Conservation (phyloP, 2,113 vertebrate genomes). For the Eulemur rufifrons region DNA sequence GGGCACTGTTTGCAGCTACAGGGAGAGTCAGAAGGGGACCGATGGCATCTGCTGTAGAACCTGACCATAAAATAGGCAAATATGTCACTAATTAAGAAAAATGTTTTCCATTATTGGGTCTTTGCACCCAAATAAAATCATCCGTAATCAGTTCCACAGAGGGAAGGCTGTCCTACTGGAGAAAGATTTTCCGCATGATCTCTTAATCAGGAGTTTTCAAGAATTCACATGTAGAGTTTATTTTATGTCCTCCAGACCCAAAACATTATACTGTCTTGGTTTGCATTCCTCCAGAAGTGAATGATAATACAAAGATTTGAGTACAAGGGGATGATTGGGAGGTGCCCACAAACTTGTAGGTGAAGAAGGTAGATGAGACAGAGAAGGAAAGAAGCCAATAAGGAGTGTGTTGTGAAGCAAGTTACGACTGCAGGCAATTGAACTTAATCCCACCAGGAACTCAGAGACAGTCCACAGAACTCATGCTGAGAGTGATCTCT, state of each 20-base stretch:
- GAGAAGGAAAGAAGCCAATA: neutral
- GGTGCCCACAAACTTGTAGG: neutral
- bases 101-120: neutral
- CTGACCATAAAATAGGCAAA: neutral
- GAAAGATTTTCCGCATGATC: neutral
- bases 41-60: neutral
- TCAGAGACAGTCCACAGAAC: neutral
- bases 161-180: no score
- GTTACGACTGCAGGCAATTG: neutral
- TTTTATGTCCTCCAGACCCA: neutral
- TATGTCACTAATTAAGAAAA: neutral
- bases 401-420: neutral
- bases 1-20: neutral
- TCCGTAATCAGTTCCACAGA: neutral
- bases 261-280: neutral
- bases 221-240: neutral
- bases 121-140: neutral
- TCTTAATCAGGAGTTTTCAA: neutral
- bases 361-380: neutral
- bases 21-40: neutral
- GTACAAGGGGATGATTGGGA: neutral
- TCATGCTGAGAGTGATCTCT: neutral
- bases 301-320: neutral
- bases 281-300: neutral
- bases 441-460: neutral